A percentile compares a stretch with the other conserved stretches of the same genome.
Evolutionary conservation across 2,797 vertebrate genomes (phyloP).

Genomic region (Gallinago solitaria): DNA sequence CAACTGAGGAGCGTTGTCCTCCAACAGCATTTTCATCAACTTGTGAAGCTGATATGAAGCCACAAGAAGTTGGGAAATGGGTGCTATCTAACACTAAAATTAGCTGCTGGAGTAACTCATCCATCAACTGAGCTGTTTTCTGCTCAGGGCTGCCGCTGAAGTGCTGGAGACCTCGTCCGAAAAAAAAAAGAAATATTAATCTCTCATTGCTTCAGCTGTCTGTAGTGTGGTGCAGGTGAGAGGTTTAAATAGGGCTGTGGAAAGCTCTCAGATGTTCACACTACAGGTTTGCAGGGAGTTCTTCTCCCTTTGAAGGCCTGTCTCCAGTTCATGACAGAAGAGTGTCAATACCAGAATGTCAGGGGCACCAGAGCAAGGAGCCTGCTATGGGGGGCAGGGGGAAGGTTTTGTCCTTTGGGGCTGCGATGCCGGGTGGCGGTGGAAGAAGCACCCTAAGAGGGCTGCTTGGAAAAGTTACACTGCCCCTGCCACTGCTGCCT

Average conservation of each 20-base stretch:
- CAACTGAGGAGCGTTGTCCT: not conserved
- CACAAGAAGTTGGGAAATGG: not conserved
- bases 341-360: not conserved
- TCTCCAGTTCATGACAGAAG: not conserved
- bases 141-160: not conserved
- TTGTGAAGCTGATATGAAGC: not conserved
- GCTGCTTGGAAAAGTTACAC: not conserved
- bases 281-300: not conserved
- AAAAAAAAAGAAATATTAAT: not conserved
- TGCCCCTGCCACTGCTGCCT: not conserved
- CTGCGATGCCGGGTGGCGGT: not conserved
- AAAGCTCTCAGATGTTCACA: not conserved
- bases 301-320: not conserved
- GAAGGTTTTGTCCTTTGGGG: not conserved
- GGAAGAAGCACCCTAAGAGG: not conserved
- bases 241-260: not conserved
- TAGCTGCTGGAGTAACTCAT: not conserved
- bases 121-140: not conserved
- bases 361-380: not conserved
- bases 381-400: not conserved
- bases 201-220: not conserved
- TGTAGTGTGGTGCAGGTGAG: not conserved
- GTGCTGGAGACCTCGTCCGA: not conserved
- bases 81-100: not conserved
- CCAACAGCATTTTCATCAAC: not conserved